Evolutionary conservation across 1,140 invertebrate genomes (phyloP).

Genomic region (Heliconius nattereri): DNA sequence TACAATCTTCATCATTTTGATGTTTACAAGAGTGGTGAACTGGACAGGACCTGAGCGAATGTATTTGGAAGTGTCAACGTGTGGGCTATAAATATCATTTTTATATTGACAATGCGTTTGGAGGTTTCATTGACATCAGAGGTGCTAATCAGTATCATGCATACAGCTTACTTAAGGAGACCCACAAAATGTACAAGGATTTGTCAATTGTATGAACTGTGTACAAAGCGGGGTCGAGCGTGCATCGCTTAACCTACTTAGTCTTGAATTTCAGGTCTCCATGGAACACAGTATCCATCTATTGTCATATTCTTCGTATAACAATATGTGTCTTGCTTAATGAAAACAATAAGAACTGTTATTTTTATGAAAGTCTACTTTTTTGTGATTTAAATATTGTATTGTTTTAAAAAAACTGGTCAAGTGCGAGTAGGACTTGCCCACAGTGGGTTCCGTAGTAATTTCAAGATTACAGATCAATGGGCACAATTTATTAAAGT

Average conservation of each 20-base stretch:
- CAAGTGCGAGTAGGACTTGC: too few relatives aligned
- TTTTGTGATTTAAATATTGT: too few relatives aligned
- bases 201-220: constrained; percentile 76
- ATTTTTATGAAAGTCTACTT: too few relatives aligned
- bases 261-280: not conserved
- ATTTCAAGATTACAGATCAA: too few relatives aligned
- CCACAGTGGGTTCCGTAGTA: too few relatives aligned
- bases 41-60: constrained; percentile 62
- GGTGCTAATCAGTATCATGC: constrained; percentile 77
- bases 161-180: constrained; percentile 76
- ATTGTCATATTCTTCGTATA: not conserved
- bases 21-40: constrained; percentile 46
- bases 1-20: constrained; percentile 75
- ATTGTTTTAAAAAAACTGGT: too few relatives aligned
- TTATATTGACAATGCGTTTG: constrained; percentile 71
- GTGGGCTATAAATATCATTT: constrained; percentile 70
- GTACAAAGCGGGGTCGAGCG: constrained; percentile 44
- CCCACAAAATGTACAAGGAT: constrained; percentile 70
- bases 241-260: constrained; percentile 48
- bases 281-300: not conserved
- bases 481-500: too few relatives aligned
- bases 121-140: constrained; percentile 68
- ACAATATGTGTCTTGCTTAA: not conserved
- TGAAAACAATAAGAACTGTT: not conserved
- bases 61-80: constrained; percentile 49